Conservation (phyloP, 2,113 vertebrate genomes). For the Chlamydotis undulata region DNA sequence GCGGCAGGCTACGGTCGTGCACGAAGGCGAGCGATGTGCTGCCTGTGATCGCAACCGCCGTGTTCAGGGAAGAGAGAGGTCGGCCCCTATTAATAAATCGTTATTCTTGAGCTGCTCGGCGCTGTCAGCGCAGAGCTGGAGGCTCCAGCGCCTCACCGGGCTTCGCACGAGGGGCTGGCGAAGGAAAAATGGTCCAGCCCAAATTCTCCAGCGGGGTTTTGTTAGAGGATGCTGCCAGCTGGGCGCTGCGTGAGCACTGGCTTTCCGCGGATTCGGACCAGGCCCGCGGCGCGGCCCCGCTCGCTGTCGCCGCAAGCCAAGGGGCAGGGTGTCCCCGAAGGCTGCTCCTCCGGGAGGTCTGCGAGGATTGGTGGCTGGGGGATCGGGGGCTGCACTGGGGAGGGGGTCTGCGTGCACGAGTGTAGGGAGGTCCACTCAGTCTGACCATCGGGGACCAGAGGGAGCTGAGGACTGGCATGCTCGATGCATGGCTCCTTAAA, state of each 20-base stretch:
- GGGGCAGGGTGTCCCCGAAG: background rate
- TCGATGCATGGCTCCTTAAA: background rate
- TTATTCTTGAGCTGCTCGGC: background rate
- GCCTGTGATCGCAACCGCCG: fast-evolving
- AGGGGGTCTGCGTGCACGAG: background rate
- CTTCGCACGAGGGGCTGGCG: no score
- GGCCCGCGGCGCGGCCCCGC: fast-evolving
- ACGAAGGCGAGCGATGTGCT: background rate
- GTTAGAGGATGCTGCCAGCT: background rate
- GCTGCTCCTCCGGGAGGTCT: background rate
- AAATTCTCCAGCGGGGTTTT: fast-evolving
- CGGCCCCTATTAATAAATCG: background rate
- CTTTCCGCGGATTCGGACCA: fast-evolving
- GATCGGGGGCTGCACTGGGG: no score
- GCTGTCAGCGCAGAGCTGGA: background rate
- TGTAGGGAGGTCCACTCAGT: background rate
- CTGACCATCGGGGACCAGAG: background rate
- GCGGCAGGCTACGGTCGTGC: background rate
- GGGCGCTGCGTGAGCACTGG: no score
- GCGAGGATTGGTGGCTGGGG: background rate
- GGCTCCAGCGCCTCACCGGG: no score
- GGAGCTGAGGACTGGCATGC: background rate
- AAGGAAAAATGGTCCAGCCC: no score
- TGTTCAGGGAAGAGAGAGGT: background rate
- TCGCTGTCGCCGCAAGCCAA: background rate